Evolutionary conservation across 1,140 invertebrate species (phyloP).

Genomic region (Pseudomyrmex flavicornis): DNA sequence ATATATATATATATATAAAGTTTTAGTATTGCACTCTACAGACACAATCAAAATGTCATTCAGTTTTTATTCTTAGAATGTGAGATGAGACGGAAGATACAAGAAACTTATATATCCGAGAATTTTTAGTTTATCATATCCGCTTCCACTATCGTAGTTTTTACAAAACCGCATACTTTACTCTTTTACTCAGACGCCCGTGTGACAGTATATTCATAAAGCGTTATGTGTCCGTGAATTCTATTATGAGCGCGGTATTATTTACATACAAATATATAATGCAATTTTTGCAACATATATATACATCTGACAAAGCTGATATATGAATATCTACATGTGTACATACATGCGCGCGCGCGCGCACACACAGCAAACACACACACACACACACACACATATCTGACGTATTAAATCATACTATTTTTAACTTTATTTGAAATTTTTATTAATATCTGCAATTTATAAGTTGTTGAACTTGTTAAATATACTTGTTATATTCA

Average conservation of each 20-base stretch:
- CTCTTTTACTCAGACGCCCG: constrained; percentile 40
- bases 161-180: background rate
- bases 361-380: too few relatives aligned
- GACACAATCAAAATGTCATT: background rate
- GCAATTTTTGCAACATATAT: background rate
- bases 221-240: background rate
- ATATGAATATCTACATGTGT: too few relatives aligned
- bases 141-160: background rate
- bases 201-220: constrained; percentile 34
- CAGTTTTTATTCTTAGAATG: background rate
- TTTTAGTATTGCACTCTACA: background rate
- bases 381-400: too few relatives aligned
- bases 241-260: background rate
- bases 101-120: background rate
- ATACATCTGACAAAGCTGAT: background rate
- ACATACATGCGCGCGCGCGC: too few relatives aligned
- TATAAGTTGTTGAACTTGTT: background rate
- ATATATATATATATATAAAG: too few relatives aligned
- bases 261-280: constrained; percentile 27
- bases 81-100: background rate
- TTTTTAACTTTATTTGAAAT: background rate
- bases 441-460: background rate
- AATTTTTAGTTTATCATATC: constrained; percentile 24
- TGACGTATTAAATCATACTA: too few relatives aligned
- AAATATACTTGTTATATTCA: background rate